Evolutionary conservation across 2,888 invertebrate species (phyloP).

Genomic region (Caenorhabditis macrosperma): DNA sequence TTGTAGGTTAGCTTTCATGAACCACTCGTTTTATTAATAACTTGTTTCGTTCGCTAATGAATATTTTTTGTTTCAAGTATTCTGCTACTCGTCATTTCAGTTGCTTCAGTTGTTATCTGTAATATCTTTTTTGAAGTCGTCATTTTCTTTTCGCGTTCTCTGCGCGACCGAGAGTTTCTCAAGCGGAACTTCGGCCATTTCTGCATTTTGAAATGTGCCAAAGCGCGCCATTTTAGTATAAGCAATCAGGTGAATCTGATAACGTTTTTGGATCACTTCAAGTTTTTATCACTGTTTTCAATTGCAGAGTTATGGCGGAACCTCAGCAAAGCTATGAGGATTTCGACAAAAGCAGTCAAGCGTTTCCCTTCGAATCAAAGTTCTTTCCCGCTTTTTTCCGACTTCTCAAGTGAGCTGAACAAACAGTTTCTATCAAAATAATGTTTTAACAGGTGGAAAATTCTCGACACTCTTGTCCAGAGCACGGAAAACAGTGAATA

Average conservation of each 20-base stretch:
- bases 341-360: background rate
- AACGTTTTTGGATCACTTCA: background rate
- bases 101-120: no score
- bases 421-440: background rate
- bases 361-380: background rate
- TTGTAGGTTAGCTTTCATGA: no score
- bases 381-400: constrained; percentile 47
- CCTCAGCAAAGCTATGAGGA: background rate
- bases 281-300: background rate
- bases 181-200: no score
- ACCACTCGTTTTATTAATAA: background rate
- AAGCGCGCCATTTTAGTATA: no score
- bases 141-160: no score
- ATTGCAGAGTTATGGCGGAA: background rate
- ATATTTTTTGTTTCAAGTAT: background rate
- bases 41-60: constrained; percentile 10
- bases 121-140: no score
- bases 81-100: no score
- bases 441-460: constrained; percentile 44
- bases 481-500: background rate
- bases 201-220: no score
- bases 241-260: no score
- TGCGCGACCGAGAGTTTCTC: no score
- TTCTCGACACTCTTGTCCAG: constrained; percentile 30
- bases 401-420: constrained; percentile 33